Evolutionary conservation across 1,140 invertebrate species (phyloP).

Genomic region (Glomeris maerens): DNA sequence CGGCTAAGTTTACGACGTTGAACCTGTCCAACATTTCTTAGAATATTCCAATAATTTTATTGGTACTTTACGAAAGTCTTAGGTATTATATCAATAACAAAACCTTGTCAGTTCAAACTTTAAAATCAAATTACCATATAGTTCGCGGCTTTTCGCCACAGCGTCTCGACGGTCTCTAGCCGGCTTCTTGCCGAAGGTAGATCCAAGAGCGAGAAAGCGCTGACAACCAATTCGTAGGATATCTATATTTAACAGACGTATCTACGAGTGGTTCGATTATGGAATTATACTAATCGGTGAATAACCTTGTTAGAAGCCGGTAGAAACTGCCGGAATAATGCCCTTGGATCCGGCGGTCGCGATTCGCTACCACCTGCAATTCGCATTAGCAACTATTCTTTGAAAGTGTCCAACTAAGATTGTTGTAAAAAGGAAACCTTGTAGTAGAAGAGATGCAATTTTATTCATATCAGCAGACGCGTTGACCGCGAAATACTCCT

Average conservation of each 20-base stretch:
- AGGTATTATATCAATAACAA: conserved; percentile 9
- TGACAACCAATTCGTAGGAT: conserved; percentile 63
- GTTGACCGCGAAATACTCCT: conserved; percentile 72
- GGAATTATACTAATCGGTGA: too few species aligned
- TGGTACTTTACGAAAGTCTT: too few species aligned
- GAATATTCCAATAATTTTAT: too few species aligned
- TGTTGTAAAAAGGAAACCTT: conserved; percentile 35
- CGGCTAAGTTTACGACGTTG: too few species aligned
- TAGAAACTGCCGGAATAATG: conserved; percentile 65
- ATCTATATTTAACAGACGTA: conserved; percentile 35
- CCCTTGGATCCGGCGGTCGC: conserved; percentile 30
- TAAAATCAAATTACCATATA: conserved; percentile 40
- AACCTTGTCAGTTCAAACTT: background rate
- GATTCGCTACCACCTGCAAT: conserved; percentile 16
- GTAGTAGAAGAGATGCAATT: conserved; percentile 51
- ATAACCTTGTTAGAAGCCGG: conserved; percentile 47
- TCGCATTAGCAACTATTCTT: conserved; percentile 4
- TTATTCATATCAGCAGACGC: conserved; percentile 62
- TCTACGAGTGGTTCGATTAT: conserved; percentile 12
- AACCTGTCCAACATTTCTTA: too few species aligned
- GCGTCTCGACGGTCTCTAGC: conserved; percentile 51
- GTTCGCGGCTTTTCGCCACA: conserved; percentile 72
- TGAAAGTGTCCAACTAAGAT: background rate
- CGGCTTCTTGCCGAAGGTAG: conserved; percentile 48
- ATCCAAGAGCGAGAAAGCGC: conserved; percentile 67